A percentile compares a stretch with the other conserved stretches of the same genome.
phyloP scores from a whole-genome alignment of 2,113 vertebrate genomes.

The Agelaius tricolor region DNA sequence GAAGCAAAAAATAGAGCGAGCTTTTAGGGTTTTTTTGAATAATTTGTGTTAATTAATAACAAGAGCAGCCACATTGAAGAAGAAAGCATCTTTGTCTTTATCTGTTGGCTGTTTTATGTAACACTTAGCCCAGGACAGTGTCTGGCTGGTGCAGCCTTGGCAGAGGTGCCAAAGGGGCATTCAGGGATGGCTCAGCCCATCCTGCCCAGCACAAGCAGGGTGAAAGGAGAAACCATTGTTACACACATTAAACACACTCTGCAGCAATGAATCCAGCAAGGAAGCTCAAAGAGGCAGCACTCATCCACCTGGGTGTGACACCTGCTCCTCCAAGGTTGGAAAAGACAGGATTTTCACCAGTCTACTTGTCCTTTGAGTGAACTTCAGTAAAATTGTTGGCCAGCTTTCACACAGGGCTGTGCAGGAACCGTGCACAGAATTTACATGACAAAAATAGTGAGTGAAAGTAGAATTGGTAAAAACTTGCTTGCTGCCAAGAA shows the following conservation, averaged over 20 bases:
- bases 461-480: background rate
- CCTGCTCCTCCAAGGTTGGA: background rate
- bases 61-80: background rate
- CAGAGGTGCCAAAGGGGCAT: background rate
- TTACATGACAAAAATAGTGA: conserved; percentile 13
- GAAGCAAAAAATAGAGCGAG: background rate
- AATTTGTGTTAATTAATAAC: background rate
- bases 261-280: background rate
- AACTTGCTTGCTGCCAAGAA: background rate
- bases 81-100: background rate
- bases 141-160: background rate
- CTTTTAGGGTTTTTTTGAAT: background rate
- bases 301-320: background rate
- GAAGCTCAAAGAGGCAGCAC: background rate
- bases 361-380: background rate
- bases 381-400: background rate
- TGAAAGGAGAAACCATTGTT: background rate
- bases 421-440: background rate
- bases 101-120: background rate
- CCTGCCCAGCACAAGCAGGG: background rate
- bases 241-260: background rate
- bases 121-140: background rate
- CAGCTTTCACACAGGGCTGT: background rate
- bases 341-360: background rate
- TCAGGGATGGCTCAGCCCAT: background rate